A percentile compares a stretch with the other conserved stretches of the same genome.
Conservation (phyloP, 2,797 vertebrate species). For the Dromococcyx pavoninus region DNA sequence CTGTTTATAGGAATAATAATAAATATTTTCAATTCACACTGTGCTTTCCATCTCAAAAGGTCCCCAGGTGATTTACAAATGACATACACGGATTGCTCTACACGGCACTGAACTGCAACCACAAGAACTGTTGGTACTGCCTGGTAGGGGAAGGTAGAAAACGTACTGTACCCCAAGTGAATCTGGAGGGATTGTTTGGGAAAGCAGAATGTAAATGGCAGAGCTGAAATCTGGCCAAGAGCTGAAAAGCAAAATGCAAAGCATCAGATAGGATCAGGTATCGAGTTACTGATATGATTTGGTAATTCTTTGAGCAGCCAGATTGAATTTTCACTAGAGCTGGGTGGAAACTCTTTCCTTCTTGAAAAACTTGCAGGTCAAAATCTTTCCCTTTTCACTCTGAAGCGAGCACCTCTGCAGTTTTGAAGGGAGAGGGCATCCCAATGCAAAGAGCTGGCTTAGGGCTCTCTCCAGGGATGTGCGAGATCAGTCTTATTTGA, state of each 20-base stretch:
- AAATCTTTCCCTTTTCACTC: background rate
- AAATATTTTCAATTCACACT: slow-evolving; percentile 30
- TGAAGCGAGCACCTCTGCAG: background rate
- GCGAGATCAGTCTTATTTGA: background rate
- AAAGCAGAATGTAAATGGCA: background rate
- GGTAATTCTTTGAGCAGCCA: background rate
- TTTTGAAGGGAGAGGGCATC: background rate
- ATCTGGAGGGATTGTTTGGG: background rate
- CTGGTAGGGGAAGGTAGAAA: background rate
- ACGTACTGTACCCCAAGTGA: background rate
- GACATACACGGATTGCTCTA: background rate
- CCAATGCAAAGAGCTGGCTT: background rate
- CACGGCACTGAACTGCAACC: background rate
- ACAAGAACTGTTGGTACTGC: background rate
- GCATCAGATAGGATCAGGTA: background rate
- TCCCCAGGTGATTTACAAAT: slow-evolving; percentile 11
- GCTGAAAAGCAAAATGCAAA: background rate
- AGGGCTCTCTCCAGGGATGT: background rate
- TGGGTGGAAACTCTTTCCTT: background rate
- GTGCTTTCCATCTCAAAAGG: background rate
- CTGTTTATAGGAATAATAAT: slow-evolving; percentile 35
- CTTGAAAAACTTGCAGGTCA: background rate
- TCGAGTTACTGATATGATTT: background rate
- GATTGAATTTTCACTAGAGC: background rate
- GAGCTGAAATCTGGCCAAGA: background rate